Evolutionary conservation across 2,797 vertebrate genomes (phyloP).

Genomic region (Chelon auratus): DNA sequence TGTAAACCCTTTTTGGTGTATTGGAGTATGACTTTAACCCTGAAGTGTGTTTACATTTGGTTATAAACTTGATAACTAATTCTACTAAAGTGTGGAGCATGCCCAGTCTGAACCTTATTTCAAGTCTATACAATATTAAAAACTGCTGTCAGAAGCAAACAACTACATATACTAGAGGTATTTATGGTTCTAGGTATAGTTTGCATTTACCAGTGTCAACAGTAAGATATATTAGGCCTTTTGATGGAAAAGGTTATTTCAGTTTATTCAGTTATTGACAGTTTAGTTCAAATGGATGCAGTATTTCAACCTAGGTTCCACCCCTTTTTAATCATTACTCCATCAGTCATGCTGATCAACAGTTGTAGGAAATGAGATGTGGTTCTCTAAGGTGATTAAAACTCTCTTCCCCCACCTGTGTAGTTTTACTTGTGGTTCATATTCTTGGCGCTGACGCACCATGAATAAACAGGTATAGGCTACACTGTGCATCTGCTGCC

Average conservation of each 20-base stretch:
- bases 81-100: too few species aligned
- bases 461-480: neutral
- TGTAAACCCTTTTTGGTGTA: conserved; percentile 13
- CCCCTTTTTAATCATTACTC: conserved; percentile 7
- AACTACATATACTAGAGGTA: neutral
- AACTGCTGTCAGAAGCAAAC: too few species aligned
- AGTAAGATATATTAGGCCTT: conserved; percentile 1
- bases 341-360: conserved; percentile 16
- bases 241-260: conserved; percentile 4
- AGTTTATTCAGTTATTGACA: conserved; percentile 34
- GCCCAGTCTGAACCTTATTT: too few species aligned
- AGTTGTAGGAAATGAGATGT: neutral
- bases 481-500: conserved; percentile 73
- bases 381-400: conserved; percentile 1
- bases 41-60: too few species aligned
- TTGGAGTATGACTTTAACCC: neutral
- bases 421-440: neutral
- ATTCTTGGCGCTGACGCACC: neutral
- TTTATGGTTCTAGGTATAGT: neutral
- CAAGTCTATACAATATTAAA: too few species aligned
- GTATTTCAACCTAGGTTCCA: neutral
- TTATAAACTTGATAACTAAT: too few species aligned
- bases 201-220: neutral
- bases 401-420: neutral
- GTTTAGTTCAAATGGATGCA: conserved; percentile 15